Base-by-base conservation (phyloP, 2,113 vertebrate genomes). In the Paralichthys olivaceus region DNA sequence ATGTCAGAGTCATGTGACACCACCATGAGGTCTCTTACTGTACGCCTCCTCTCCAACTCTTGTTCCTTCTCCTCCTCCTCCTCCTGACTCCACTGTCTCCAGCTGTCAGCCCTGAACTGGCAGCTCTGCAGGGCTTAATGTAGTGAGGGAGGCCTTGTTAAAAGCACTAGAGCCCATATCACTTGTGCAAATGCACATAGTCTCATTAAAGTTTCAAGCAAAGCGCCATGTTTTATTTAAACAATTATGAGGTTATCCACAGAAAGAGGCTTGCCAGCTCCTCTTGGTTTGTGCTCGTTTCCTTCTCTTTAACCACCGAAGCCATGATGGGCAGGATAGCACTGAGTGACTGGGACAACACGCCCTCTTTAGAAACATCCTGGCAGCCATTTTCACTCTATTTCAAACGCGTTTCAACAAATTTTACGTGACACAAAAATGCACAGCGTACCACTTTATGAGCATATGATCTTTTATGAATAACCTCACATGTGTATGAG, bases 141-240 rank as follows among this genome's bases (percentile, higher is more conserved):
- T 85, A 88, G 77, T 26, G 72, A 86, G 78, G 83, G 86, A 63
- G 62, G 80, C 88, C 89, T 90, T 79, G 86, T 87, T 89, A 84
- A 92, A 89, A 93, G 89, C 87, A 87, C 77, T 72, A 64, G 74
- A 59, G 79, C 85, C 75, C 75, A 64, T 90, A 91, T 92, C 89
- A 90, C 86, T 91, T 75, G 63, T 89, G 85, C 82, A 92, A 93
- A 93, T 87, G 92, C 89, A 86, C 72, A 79, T 64, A 53, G 84
- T 81, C 85, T 85, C 88, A 91, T 94, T 85, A 93, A 94, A 89
- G 56, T 91, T 95, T 93, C 81, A 94, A 89, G 83, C 62, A 87
- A 84, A 89, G 73, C 14, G 53, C 34, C 86, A 94, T 94, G 77
- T 92, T 93, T 94, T 94, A 94, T 94, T 94, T 80, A 94, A 91